phyloP scores from a whole-genome alignment of 1,140 invertebrate genomes.

The Delia radicum region DNA sequence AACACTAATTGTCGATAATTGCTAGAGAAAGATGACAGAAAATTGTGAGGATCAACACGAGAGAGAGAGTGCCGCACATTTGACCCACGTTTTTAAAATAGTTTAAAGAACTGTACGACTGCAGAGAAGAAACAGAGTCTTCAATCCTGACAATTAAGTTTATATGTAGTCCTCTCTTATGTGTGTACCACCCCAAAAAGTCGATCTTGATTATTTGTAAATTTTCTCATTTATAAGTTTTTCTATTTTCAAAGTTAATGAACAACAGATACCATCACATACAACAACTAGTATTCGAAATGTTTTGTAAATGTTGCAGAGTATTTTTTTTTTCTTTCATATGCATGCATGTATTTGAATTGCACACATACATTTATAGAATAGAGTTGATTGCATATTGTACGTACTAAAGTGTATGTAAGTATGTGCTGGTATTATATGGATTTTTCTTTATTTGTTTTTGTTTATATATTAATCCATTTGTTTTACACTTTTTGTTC shows the following conservation, averaged over 20 bases:
- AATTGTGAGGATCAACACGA: too few relatives aligned
- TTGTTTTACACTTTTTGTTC: not conserved
- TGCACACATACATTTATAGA: not conserved
- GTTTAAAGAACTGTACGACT: too few relatives aligned
- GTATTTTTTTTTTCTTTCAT: conserved; percentile 1
- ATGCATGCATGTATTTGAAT: not conserved
- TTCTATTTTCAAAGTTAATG: conserved; percentile 7
- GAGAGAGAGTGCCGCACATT: too few relatives aligned
- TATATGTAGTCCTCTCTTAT: too few relatives aligned
- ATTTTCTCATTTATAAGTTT: too few relatives aligned
- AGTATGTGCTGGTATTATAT: not conserved
- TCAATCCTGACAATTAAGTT: too few relatives aligned
- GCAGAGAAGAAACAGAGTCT: too few relatives aligned
- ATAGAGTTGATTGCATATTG: not conserved
- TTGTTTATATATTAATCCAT: not conserved
- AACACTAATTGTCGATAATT: too few relatives aligned
- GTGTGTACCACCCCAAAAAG: too few relatives aligned
- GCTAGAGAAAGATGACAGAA: too few relatives aligned
- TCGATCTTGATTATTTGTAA: too few relatives aligned
- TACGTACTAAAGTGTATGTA: not conserved
- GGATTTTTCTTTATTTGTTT: not conserved
- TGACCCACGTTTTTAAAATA: too few relatives aligned
- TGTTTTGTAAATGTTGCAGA: conserved; percentile 17
- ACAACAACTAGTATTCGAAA: not conserved
- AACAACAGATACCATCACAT: conserved; percentile 12